Evolutionary conservation across 2,113 vertebrate species (phyloP).

Genomic region (Nibea albiflora): DNA sequence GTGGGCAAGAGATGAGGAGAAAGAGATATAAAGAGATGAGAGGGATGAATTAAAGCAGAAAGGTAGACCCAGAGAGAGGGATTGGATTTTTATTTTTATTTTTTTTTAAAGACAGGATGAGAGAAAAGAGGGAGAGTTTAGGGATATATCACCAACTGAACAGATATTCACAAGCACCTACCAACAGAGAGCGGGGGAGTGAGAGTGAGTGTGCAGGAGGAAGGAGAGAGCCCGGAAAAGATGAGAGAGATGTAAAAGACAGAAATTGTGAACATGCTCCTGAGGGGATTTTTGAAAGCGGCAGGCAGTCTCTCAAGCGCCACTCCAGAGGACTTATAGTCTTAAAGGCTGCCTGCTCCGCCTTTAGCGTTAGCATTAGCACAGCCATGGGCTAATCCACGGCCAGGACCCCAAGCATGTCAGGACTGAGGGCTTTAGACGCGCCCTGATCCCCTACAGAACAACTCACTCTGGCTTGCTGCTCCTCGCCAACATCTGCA

Average conservation of each 20-base stretch:
- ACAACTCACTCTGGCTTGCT: conserved; percentile 51
- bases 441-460: conserved; percentile 56
- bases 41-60: conserved; percentile 21
- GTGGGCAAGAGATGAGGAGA: background rate
- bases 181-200: conserved; percentile 3
- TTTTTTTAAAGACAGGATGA: conserved; percentile 24
- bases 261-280: conserved; percentile 69
- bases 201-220: conserved; percentile 25
- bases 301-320: conserved; percentile 66
- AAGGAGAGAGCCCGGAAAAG: conserved; percentile 42
- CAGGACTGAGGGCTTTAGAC: conserved; percentile 58
- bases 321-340: conserved; percentile 70
- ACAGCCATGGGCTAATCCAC: conserved; percentile 72
- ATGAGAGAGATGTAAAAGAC: conserved; percentile 71
- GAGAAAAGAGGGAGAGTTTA: conserved; percentile 43
- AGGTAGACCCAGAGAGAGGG: background rate
- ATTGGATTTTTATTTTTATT: background rate
- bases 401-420: conserved; percentile 65
- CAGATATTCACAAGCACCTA: conserved; percentile 49
- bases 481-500: conserved; percentile 15
- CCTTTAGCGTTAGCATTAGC: conserved; percentile 78
- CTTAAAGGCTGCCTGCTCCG: conserved; percentile 70
- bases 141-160: conserved; percentile 43
- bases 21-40: conserved; percentile 23
- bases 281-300: conserved; percentile 65